Base-by-base conservation (phyloP, 1,140 invertebrate species). In the Brachionus rubens region DNA sequence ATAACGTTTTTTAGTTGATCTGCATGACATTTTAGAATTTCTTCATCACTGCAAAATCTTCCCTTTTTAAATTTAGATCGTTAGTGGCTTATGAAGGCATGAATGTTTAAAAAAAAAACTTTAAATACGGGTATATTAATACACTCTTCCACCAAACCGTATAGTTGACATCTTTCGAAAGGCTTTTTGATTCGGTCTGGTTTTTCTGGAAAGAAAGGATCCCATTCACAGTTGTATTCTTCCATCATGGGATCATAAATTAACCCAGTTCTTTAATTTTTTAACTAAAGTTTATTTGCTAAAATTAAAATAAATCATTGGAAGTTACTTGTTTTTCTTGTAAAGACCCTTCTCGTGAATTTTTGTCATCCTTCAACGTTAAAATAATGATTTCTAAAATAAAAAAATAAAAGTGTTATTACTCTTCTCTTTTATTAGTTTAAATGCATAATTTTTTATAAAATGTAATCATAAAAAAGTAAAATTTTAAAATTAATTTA, bases 161-260 rank as follows among this genome's bases (percentile, higher is more conserved):
- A 82, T 79, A 92, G 88, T 72, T 88, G 82, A 78, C 91, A 92
- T 88, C 90, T 89, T 50, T 91, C 85, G 14, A 92, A 82, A 47
- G 91, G 85, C 70, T 84, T 83, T 5, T 85, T 88, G 52, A 92
- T 88, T 79, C 93, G 87, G 65, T 90, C 88, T 0, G 92, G 92
- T 79, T 88, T 88, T 83, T 96, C 93, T 2, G 90, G 90, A 85
- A 93, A 91, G 59, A 88, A 87, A 4, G 86, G 78, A 84, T 94
- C 92, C 92, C 92, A 95, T 0, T 91, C 82, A 81, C 91, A 94
- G n/a, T 83, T 80, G 81, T 94, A 92, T 65, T 91, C 87, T 0
- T 86, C 80, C 91, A 94, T 93, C 56, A 87, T 85, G 36, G 81
- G 77, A 81, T 94, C 90, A 79, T 89, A 93, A 48, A 92, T 87